phyloP scores from a whole-genome alignment of 2,888 invertebrate genomes.

The Drepanosiphum platanoidis region DNA sequence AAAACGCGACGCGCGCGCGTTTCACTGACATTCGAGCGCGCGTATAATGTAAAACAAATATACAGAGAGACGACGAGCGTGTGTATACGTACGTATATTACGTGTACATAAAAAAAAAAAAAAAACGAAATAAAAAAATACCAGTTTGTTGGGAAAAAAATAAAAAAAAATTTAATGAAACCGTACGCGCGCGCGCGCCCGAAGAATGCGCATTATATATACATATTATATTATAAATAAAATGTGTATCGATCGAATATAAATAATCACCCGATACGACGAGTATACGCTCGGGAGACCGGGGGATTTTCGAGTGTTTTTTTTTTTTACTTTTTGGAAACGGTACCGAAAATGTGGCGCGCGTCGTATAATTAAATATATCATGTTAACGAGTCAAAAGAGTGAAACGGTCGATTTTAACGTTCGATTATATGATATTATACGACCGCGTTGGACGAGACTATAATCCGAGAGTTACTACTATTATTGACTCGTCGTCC shows the following conservation, averaged over 20 bases:
- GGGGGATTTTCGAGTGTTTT: too few relatives aligned
- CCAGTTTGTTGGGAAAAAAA: slow-evolving; percentile 50
- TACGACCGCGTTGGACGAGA: too few relatives aligned
- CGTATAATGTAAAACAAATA: slow-evolving; percentile 45
- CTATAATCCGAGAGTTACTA: too few relatives aligned
- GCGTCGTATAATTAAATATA: too few relatives aligned
- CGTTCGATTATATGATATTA: too few relatives aligned
- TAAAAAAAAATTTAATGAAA: slow-evolving; percentile 60
- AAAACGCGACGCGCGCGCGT: background rate
- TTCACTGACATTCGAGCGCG: too few relatives aligned
- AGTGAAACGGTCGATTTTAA: too few relatives aligned
- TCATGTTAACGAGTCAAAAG: too few relatives aligned
- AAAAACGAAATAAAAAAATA: slow-evolving; percentile 35
- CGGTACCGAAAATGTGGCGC: background rate
- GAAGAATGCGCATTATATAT: background rate
- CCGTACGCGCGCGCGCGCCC: slow-evolving; percentile 20
- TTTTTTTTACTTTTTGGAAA: background rate
- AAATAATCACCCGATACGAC: slow-evolving; percentile 23
- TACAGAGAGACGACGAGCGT: background rate
- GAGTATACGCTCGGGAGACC: too few relatives aligned
- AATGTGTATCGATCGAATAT: slow-evolving; percentile 46
- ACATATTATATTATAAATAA: background rate
- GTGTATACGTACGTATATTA: background rate
- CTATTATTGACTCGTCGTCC: too few relatives aligned
- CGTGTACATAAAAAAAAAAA: background rate